Evolutionary conservation across 2,888 invertebrate genomes (phyloP), one percentile per base, ranked within the genome.

Genomic region (Andrena minutula): DNA sequence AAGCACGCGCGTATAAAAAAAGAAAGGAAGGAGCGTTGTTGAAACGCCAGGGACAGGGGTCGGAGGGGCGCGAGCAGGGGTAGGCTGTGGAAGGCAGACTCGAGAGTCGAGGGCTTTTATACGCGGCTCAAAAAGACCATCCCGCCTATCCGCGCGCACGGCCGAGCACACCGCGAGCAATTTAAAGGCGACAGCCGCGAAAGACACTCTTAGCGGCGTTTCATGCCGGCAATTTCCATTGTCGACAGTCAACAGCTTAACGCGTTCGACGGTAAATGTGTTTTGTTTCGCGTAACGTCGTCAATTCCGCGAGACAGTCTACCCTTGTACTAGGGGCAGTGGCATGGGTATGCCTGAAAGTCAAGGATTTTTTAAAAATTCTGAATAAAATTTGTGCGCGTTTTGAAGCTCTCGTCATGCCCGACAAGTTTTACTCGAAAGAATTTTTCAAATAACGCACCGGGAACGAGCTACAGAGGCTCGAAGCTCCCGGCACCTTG

Each of bases 171-270:
- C 80, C 87, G 81, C 87, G 79, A 87, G 82, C 84, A 86, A 84
- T 87, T 88, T 88, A 88, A 87, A 87, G 82, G 79, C 87, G 86
- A 84, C 88, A 86, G 86, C 82, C 82, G 88, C 84, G 84, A 87
- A 87, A 87, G 85, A 77, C 81, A 47, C 79, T 85, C 79, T 41
- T 41, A 16, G 64, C 56, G 80, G 23, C 82, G 69, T 83, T 81
- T 81, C 81, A 79, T 84, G 77, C 72, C 73, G 72, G 75, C 84
- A 86, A 87, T 87, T 87, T 82, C 80, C 80, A 87, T 87, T 87
- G 88, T 87, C 82, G 68, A 56, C 75, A 66, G 73, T 84, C 86
- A 86, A 82, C 84, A 79, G 58, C 63, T 66, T 70, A 66, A 61
- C 64, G 53, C 58, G 65, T 75, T 72, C 73, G 60, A n/a, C 64